Conservation (phyloP, 2,888 invertebrate genomes). For the Celastrina argiolus region DNA sequence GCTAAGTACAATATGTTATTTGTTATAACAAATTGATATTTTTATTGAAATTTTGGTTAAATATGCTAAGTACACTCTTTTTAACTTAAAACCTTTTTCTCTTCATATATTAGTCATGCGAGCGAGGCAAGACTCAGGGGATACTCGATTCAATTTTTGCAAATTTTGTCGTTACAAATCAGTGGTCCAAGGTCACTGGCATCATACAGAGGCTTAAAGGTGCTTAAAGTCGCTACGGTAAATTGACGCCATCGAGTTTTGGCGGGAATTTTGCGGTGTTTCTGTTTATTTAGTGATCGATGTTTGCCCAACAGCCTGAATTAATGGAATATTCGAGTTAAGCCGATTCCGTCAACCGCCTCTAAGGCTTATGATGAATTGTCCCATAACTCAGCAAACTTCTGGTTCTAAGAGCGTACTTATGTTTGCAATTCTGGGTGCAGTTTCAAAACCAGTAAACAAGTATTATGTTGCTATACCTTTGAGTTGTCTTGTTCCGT, state of each 20-base stretch:
- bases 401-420: neutral
- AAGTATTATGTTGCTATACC: conserved; percentile 1
- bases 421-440: conserved; percentile 8
- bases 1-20: too few relatives aligned
- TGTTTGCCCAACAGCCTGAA: conserved; percentile 57
- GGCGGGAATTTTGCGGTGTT: conserved; percentile 43
- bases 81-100: too few relatives aligned
- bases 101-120: too few relatives aligned
- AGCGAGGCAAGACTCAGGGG: too few relatives aligned
- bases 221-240: conserved; percentile 39
- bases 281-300: conserved; percentile 59
- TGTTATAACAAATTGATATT: too few relatives aligned
- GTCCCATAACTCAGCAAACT: neutral
- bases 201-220: too few relatives aligned
- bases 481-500: neutral
- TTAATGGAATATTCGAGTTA: conserved; percentile 67
- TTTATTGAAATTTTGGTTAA: too few relatives aligned
- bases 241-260: conserved; percentile 32
- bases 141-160: too few relatives aligned
- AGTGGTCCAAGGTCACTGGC: too few relatives aligned
- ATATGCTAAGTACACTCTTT: too few relatives aligned
- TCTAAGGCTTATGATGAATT: conserved; percentile 20
- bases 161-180: too few relatives aligned
- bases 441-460: neutral
- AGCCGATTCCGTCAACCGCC: conserved; percentile 47